Conservation (phyloP, 2,113 vertebrate genomes). For the Anolis carolinensis region DNA sequence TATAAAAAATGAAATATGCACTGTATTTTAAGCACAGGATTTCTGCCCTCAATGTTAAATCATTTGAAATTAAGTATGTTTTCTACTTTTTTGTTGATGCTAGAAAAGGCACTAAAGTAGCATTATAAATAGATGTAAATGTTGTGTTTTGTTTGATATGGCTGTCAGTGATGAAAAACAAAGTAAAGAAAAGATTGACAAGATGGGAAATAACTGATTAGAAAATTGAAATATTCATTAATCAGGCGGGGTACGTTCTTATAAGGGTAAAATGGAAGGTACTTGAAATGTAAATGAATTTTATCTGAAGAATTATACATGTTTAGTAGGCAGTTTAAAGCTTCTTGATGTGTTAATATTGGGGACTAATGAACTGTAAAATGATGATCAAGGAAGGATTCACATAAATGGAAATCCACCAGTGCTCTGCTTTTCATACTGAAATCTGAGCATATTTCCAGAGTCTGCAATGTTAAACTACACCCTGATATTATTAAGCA, state of each 20-base stretch:
- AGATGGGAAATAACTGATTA: not conserved
- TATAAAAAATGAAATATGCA: not conserved
- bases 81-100: not conserved
- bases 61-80: not conserved
- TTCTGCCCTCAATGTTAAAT: not conserved
- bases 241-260: not conserved
- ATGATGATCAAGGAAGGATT: slow-evolving; percentile 7
- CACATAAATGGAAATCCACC: not conserved
- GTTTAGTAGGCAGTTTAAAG: not conserved
- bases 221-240: slow-evolving; percentile 14
- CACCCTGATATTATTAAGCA: not conserved
- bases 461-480: not conserved
- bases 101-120: not conserved
- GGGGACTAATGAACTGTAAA: slow-evolving; percentile 23
- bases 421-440: not conserved
- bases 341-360: slow-evolving; percentile 25
- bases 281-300: slow-evolving; percentile 28
- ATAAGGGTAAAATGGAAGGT: slow-evolving; percentile 7
- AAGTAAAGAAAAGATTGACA: not conserved
- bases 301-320: slow-evolving; percentile 22
- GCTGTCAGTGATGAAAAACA: not conserved
- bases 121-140: not conserved
- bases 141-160: not conserved
- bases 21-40: not conserved
- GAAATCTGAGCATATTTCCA: not conserved